Percentiles rank a stretch among this genome's conserved stretches.
These are phyloP conservation scores for Prosopocoilus inquinatus DNA, from an alignment of 2,888 invertebrate species.

Conservation along the genomic window DNA sequence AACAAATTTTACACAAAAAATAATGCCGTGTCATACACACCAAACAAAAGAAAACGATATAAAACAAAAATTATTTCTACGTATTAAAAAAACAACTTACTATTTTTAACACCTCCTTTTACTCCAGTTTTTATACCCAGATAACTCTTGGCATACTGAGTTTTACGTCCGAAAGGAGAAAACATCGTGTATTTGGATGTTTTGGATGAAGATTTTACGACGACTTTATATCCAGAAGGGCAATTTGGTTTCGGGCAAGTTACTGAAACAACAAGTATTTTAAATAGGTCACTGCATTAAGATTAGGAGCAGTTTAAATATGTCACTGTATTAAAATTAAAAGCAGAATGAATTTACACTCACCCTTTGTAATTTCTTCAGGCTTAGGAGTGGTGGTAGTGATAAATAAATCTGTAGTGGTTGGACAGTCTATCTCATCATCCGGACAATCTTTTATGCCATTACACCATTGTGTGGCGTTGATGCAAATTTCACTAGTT, in stretches of 20 bases:
- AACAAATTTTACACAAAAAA: no score
- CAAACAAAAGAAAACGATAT: no score
- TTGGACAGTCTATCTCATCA: constrained; percentile 68
- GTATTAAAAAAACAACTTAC: background rate
- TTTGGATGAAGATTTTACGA: constrained; percentile 42
- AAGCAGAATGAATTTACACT: constrained; percentile 2
- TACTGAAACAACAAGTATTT: constrained; percentile 7
- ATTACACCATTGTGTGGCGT: constrained; percentile 73
- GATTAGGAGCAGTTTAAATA: no score
- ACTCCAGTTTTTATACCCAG: background rate
- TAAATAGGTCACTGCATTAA: no score
- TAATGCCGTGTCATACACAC: no score
- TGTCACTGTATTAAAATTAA: no score
- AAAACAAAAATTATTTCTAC: no score
- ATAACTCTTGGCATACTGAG: background rate
- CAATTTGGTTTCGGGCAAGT: constrained; percentile 53
- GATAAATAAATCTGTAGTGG: constrained; percentile 22
- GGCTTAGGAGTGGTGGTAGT: constrained; percentile 16
- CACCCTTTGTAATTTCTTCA: background rate
- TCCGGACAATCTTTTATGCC: constrained; percentile 79
- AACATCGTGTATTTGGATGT: constrained; percentile 50
- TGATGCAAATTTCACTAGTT: constrained; percentile 71
- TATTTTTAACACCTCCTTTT: constrained; percentile 45
- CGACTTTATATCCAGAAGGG: constrained; percentile 53
- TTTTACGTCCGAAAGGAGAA: constrained; percentile 33